Evolutionary conservation across 1,140 invertebrate genomes (phyloP), one percentile per base, ranked within the genome.

Genomic region (Drosophila ambigua): DNA sequence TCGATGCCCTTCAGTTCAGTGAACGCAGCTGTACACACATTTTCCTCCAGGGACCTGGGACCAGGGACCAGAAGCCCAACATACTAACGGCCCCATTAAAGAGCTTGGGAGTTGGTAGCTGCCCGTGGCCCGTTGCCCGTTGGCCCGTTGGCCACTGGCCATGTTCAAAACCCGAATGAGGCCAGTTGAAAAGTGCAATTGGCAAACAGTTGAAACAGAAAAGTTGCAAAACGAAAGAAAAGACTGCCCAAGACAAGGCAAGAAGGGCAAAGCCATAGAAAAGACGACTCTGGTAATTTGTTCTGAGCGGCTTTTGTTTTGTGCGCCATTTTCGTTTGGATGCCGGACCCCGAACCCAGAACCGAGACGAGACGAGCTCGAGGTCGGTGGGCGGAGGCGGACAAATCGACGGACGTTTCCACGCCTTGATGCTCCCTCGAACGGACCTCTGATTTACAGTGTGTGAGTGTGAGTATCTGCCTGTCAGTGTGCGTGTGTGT

Each of bases 231-330:
- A 74, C 48, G 26, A 55, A 55, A 60, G 50, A 45, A 23, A 28
- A 65, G 39, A 24, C 28, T 16, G 13, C 39, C 15, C 35, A 26
- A 26, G 44, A 43, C 24, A 55, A 11, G 60, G 48, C 50, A 66
- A 61, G 50, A 69, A 76, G 51, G 64, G 77, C 77, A 81, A 85
- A 87, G 69, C 79, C 77, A 69, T 54, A 65, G 78, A 87, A 82
- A 82, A 88, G 78, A 88, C 82, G 85, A 82, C 78, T 87, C 82
- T 81, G 71, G 79, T 88, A 87, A 87, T 87, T 87, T 87, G 83
- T 87, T 88, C 74, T 82, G 82, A 85, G 83, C 82, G 78, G 82
- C 83, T 87, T 87, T 87, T 87, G 82, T 87, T 82, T 87, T 87
- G 68, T 87, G 83, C 69, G 74, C 78, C 71, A 46, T 78, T 87